These are phyloP conservation scores for Ctenoplectra terminalis DNA, from an alignment of 1,140 invertebrate genomes.

Conservation along the genomic window DNA sequence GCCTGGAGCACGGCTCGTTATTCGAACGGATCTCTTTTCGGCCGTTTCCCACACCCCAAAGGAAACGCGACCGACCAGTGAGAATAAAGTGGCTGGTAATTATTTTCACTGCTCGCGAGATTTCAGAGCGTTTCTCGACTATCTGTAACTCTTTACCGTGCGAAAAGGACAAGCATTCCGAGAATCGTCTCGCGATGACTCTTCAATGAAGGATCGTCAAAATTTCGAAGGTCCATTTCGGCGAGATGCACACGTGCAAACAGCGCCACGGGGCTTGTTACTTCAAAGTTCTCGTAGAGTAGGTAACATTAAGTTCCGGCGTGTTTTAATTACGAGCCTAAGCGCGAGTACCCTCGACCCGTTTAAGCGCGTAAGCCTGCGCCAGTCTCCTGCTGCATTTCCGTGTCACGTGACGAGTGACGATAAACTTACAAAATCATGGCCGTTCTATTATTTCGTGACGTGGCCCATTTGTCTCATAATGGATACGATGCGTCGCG, in stretches of 20 bases:
- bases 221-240: not conserved
- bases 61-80: constrained; percentile 9
- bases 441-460: constrained; percentile 55
- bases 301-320: constrained; percentile 71
- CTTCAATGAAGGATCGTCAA: not conserved
- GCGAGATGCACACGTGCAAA: not conserved
- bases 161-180: not conserved
- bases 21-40: constrained; percentile 37
- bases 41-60: not conserved
- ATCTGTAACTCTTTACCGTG: not conserved
- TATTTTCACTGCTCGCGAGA: constrained; percentile 56
- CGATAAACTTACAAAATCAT: constrained; percentile 62
- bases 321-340: constrained; percentile 70
- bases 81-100: constrained; percentile 60
- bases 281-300: constrained; percentile 41
- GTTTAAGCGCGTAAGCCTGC: constrained; percentile 52
- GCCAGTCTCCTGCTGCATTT: constrained; percentile 52
- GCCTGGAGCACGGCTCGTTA: constrained; percentile 54
- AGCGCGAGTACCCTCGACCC: constrained; percentile 60
- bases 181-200: not conserved
- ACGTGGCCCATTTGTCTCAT: constrained; percentile 41
- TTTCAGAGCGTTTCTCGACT: not conserved
- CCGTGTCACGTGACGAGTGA: constrained; percentile 61
- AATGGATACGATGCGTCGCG: constrained; percentile 49
- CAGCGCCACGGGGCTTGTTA: constrained; percentile 16